Conservation (phyloP, 1,140 invertebrate species). For the Alviniconcha marisindica region DNA sequence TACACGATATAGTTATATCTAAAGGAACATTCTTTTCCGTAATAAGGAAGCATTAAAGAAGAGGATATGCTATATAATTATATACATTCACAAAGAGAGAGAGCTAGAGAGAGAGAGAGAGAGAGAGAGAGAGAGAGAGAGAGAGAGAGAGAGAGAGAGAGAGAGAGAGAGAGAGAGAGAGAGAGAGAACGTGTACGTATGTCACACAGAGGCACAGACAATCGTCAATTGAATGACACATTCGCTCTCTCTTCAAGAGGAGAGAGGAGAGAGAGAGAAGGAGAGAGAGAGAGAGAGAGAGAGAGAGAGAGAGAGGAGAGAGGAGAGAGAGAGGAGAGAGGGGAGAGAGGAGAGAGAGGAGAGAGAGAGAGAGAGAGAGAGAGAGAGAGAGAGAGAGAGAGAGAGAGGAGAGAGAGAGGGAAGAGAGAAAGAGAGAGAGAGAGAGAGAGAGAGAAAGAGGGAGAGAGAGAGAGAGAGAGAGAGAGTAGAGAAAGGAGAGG, state of each 20-base stretch:
- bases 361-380: conserved; percentile 17
- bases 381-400: not conserved
- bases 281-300: conserved; percentile 14
- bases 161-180: conserved; percentile 2
- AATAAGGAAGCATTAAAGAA: too few species aligned
- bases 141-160: not conserved
- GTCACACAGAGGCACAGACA: too few species aligned
- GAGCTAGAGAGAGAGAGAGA: conserved; percentile 10
- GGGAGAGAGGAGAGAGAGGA: not conserved
- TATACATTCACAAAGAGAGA: not conserved
- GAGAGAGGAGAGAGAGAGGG: not conserved
- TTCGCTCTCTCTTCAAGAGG: too few species aligned
- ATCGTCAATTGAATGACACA: too few species aligned
- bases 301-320: not conserved
- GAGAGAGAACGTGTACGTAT: too few species aligned
- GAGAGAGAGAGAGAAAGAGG: conserved; percentile 14
- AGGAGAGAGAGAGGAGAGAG: not conserved
- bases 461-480: conserved; percentile 19
- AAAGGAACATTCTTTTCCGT: too few species aligned
- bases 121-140: conserved; percentile 8
- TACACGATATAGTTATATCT: too few species aligned
- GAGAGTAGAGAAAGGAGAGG: not conserved
- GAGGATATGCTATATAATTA: too few species aligned
- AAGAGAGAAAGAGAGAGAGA: conserved; percentile 17
- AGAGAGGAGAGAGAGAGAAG: conserved; percentile 15